phyloP scores from a whole-genome alignment of 2,113 vertebrate species.

The Triplophysa dalaica region DNA sequence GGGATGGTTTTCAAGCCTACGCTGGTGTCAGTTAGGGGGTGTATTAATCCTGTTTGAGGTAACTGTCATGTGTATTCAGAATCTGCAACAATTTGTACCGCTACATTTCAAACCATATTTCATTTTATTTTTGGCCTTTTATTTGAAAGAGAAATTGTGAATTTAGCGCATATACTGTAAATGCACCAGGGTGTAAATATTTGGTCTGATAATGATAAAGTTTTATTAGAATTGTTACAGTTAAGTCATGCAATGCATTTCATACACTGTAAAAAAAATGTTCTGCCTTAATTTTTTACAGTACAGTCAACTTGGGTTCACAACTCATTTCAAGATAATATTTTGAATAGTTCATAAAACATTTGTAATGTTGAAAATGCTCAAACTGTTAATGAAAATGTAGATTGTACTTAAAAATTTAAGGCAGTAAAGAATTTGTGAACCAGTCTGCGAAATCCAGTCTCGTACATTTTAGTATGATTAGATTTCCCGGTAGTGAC shows the following conservation, averaged over 20 bases:
- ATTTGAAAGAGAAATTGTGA: slow-evolving; percentile 1
- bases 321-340: no score
- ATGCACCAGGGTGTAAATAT: neutral
- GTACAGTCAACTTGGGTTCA: no score
- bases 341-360: no score
- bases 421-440: no score
- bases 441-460: no score
- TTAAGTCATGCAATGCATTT: neutral
- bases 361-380: no score
- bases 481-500: no score
- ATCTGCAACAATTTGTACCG: slow-evolving; percentile 30
- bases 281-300: no score
- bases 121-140: neutral
- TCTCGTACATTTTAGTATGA: no score
- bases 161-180: neutral
- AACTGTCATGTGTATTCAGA: slow-evolving; percentile 21
- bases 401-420: no score
- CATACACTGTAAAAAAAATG: no score
- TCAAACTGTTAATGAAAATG: no score
- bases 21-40: slow-evolving; percentile 9
- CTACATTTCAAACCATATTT: slow-evolving; percentile 14
- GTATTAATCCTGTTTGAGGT: neutral
- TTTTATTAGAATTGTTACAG: neutral
- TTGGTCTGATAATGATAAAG: neutral
- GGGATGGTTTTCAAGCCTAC: slow-evolving; percentile 18